A percentile compares a stretch with the other conserved stretches of the same genome.
Evolutionary conservation across 2,888 invertebrate species (phyloP).

Genomic region (Pandemis heparana): DNA sequence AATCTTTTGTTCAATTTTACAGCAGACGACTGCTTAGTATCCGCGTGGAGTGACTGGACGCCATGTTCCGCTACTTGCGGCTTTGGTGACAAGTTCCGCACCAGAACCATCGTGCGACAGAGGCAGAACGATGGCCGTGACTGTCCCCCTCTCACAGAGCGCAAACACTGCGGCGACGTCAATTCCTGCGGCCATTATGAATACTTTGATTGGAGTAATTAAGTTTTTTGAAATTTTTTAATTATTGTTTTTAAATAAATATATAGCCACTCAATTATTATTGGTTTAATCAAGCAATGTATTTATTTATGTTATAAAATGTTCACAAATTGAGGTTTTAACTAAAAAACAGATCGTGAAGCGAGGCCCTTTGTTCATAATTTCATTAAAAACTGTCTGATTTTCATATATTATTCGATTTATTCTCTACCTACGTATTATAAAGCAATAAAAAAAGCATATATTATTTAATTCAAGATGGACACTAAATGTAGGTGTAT

Average conservation of each 20-base stretch:
- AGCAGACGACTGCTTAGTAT: slow-evolving; percentile 92
- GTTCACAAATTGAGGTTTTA: no score
- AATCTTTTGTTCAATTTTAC: slow-evolving; percentile 63
- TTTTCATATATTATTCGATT: no score
- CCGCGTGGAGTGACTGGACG: slow-evolving; percentile 94
- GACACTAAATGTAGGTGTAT: no score
- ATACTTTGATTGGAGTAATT: slow-evolving; percentile 58
- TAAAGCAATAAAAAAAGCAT: no score
- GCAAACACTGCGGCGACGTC: slow-evolving; percentile 70
- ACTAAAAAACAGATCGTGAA: no score
- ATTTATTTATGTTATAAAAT: no score
- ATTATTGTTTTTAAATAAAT: neutral
- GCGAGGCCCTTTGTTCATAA: no score
- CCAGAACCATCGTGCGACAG: slow-evolving; percentile 89
- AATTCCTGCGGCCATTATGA: slow-evolving; percentile 73
- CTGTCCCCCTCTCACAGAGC: slow-evolving; percentile 70
- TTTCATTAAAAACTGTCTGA: no score
- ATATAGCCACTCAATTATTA: neutral
- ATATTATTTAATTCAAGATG: no score
- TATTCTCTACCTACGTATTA: no score
- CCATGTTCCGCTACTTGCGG: slow-evolving; percentile 95
- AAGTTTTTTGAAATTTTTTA: slow-evolving; percentile 2
- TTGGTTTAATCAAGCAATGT: neutral
- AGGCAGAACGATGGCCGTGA: slow-evolving; percentile 90
- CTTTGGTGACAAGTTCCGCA: slow-evolving; percentile 93